Evolutionary conservation across 2,113 vertebrate genomes (phyloP).

Genomic region (Anthoscopus minutus): DNA sequence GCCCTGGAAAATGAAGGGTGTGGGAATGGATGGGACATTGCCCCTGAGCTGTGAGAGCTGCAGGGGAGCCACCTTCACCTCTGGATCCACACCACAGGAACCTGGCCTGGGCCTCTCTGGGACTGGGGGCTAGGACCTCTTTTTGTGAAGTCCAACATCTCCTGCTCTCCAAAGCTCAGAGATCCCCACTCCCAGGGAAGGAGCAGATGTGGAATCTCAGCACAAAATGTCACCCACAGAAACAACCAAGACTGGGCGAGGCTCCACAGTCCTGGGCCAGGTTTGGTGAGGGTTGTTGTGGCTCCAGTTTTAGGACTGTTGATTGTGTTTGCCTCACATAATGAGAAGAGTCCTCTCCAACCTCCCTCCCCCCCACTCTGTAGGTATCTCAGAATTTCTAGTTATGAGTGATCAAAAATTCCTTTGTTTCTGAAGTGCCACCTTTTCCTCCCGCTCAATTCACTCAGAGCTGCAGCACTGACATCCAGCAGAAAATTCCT

Average conservation of each 20-base stretch:
- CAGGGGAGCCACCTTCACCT: not conserved
- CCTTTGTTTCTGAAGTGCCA: not conserved
- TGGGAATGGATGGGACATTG: not conserved
- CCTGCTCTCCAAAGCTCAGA: not conserved
- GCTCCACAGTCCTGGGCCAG: not conserved
- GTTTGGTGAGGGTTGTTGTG: not conserved
- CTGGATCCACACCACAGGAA: not conserved
- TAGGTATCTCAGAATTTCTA: not conserved
- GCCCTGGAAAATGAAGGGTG: not conserved
- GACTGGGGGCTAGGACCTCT: not conserved
- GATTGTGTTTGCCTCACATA: not conserved
- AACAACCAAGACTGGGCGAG: not conserved
- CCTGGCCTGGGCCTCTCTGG: not conserved
- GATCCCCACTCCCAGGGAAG: not conserved
- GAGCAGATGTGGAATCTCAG: not conserved
- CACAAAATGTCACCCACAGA: not conserved
- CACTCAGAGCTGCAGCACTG: not conserved
- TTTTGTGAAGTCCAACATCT: not conserved
- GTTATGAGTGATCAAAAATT: not conserved
- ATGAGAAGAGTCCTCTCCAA: not conserved
- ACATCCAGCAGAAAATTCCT: not conserved
- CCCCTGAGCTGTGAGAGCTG: not conserved
- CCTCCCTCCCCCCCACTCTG: not conserved
- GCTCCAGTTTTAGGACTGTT: not conserved
- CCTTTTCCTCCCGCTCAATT: not conserved